Evolutionary conservation across 2,888 invertebrate genomes (phyloP).

Genomic region (Himalopsyche japonica): DNA sequence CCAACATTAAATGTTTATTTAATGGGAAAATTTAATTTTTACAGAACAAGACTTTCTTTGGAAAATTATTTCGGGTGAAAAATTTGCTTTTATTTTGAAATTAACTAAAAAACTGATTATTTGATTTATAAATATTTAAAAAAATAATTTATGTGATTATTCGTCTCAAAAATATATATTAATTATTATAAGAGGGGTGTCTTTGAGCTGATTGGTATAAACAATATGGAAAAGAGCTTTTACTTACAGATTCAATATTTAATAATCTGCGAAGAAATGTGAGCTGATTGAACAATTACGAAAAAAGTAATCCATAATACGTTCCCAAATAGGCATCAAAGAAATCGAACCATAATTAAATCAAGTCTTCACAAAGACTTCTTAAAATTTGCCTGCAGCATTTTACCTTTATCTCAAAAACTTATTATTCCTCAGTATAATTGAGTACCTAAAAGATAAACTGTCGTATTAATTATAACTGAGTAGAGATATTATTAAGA

Average conservation of each 20-base stretch:
- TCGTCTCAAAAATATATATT: not conserved
- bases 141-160: too few relatives aligned
- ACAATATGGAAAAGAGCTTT: not conserved
- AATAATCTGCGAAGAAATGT: not conserved
- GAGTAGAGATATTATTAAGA: not conserved
- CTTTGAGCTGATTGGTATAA: not conserved
- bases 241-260: not conserved
- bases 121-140: too few relatives aligned
- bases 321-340: not conserved
- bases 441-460: not conserved
- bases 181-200: not conserved
- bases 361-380: not conserved
- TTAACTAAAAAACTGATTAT: too few relatives aligned
- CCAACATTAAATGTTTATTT: too few relatives aligned
- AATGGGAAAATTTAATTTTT: too few relatives aligned
- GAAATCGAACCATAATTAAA: constrained; percentile 1
- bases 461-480: not conserved
- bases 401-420: not conserved
- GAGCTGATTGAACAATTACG: not conserved
- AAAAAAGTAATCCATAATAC: not conserved
- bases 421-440: not conserved
- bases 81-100: too few relatives aligned
- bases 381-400: not conserved
- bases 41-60: too few relatives aligned
- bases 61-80: too few relatives aligned